Conservation (phyloP, 2,797 vertebrate genomes). For the Emydoidea blandingii region DNA sequence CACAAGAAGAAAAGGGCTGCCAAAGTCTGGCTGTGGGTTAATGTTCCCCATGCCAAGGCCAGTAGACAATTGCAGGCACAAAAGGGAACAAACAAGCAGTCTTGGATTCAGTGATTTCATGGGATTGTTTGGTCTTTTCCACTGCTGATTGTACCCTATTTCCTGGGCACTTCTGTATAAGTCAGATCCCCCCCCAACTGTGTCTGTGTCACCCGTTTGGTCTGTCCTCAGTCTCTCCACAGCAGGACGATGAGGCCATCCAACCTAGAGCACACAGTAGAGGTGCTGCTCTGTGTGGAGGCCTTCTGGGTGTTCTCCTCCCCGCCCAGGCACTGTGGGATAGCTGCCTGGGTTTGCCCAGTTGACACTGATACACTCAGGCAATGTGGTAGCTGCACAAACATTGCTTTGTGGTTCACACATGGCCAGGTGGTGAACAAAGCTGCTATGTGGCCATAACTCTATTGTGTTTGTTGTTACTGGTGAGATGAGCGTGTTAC, state of each 20-base stretch:
- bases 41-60: accelerated
- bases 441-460: neutral
- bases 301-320: neutral
- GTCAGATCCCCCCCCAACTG: neutral
- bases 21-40: neutral
- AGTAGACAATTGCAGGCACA: neutral
- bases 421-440: neutral
- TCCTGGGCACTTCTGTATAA: neutral
- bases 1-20: neutral
- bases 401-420: neutral
- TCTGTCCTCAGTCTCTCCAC: neutral
- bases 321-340: neutral
- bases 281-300: neutral
- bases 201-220: neutral
- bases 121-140: neutral
- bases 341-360: neutral
- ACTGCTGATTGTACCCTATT: neutral
- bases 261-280: neutral
- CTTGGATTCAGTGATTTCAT: neutral
- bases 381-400: neutral
- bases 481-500: neutral
- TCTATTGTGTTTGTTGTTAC: neutral
- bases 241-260: neutral
- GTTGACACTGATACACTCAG: neutral
- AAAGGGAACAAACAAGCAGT: neutral